Percentiles rank a stretch among this genome's conserved stretches.
These are phyloP conservation scores for Fringilla coelebs DNA, from an alignment of 2,797 vertebrate species.

Conservation along the genomic window DNA sequence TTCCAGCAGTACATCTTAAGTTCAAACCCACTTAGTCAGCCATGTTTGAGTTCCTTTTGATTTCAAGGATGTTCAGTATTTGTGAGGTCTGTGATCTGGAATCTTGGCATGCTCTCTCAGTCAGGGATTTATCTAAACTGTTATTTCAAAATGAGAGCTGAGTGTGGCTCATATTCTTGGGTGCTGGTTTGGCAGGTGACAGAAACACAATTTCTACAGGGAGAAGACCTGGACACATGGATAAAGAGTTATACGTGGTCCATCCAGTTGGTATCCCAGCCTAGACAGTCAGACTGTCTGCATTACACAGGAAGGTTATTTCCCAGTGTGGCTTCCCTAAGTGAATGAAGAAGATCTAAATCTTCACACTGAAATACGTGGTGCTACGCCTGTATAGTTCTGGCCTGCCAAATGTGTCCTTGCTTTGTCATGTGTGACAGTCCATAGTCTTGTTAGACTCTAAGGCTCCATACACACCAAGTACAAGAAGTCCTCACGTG, in stretches of 20 bases:
- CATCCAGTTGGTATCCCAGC: not conserved
- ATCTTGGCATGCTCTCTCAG: not conserved
- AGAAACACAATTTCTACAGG: not conserved
- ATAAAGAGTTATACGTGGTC: not conserved
- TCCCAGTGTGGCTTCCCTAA: not conserved
- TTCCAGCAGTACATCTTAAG: not conserved
- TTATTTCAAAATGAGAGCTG: not conserved
- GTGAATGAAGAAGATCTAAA: not conserved
- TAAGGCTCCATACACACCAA: not conserved
- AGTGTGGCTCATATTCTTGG: not conserved
- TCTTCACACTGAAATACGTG: not conserved
- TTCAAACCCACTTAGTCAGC: not conserved
- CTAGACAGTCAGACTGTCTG: not conserved
- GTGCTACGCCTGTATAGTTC: rapidly evolving
- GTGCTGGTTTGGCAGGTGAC: not conserved
- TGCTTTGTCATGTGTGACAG: not conserved
- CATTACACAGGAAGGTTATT: not conserved
- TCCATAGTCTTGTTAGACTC: not conserved
- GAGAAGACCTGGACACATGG: not conserved
- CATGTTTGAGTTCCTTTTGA: not conserved
- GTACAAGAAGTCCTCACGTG: not conserved
- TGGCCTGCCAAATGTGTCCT: not conserved
- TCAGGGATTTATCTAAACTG: not conserved
- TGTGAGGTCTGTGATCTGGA: not conserved
- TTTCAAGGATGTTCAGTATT: not conserved